Base-by-base conservation (phyloP, 2,888 invertebrate species). In the Andrena trimmerana region DNA sequence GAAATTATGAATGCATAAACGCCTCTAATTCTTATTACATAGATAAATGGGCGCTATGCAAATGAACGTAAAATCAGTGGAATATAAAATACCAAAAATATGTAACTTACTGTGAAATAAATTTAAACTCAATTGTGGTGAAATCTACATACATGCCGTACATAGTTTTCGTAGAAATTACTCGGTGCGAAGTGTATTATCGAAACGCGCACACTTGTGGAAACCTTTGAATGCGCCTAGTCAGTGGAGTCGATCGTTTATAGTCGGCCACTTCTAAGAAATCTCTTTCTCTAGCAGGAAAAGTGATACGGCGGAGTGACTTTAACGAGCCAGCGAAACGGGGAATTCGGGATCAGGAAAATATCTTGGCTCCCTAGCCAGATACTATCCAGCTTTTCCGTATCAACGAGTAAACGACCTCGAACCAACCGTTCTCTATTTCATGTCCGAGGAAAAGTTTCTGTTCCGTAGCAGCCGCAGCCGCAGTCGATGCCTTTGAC, bases 391-490 rank as follows among this genome's bases (percentile, higher is more conserved):
- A 90, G 91, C 92, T 93, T 91, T 92, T 91, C 90, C 90, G 91
- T 92, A 92, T 92, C 92, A 91, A 83, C 89, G 92, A 89, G 89
- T 91, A 92, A 92, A 92, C 91, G 91, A 92, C 91, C 90, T 87
- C 86, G 88, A 91, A 89, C 88, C 85, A 85, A 63, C 81, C 86
- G 76, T 68, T 83, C 88, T 88, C 88, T 92, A 91, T 90, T 90
- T 91, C 90, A 90, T 87, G 90, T 91, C 90, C 87, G 80, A 89
- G 90, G 86, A 91, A 91, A 89, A 91, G 90, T 90, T 91, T 90
- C 86, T 84, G 78, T 86, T 86, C 78, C 60, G 62, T 62, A 50
- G 24, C 76, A 73, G 74, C 59, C 73, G 33, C 59, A 31, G 67
- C 48, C 77, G 59, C 69, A 72, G 80, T 86, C 83, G 86, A 86